phyloP scores from a whole-genome alignment of 2,113 vertebrate genomes.

The Spea multiplicata region DNA sequence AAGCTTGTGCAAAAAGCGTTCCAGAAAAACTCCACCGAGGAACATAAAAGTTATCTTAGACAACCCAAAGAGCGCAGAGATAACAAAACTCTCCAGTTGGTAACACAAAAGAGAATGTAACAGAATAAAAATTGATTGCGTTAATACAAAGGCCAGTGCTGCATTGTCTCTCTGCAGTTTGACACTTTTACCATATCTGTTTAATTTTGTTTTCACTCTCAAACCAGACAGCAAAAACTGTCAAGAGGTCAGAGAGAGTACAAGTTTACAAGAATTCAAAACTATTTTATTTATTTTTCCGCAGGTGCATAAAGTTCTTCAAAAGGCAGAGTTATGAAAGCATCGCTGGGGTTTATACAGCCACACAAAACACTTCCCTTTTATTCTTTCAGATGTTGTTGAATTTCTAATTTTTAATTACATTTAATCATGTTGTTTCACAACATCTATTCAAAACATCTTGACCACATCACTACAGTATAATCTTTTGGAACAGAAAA shows the following conservation, averaged over 20 bases:
- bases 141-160: neutral
- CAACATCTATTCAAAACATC: neutral
- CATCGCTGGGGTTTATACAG: slow-evolving; percentile 9
- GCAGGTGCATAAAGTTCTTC: slow-evolving; percentile 22
- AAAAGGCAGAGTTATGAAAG: slow-evolving; percentile 16
- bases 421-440: slow-evolving; percentile 14
- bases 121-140: neutral
- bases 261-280: slow-evolving; percentile 9
- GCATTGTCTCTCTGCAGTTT: neutral
- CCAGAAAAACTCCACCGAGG: neutral
- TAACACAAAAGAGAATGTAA: neutral
- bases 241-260: slow-evolving; percentile 32
- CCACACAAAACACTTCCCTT: neutral
- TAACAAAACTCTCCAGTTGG: neutral
- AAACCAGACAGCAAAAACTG: slow-evolving; percentile 5
- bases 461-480: neutral
- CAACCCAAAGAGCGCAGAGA: neutral
- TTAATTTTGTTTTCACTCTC: slow-evolving; percentile 15
- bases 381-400: neutral
- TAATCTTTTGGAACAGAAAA: neutral
- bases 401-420: slow-evolving; percentile 9
- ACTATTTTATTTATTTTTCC: neutral
- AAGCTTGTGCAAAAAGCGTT: too few relatives aligned
- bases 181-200: slow-evolving; percentile 19
- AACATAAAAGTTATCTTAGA: neutral